Evolutionary conservation across 1,140 invertebrate species (phyloP).

Genomic region (Drosophila neocordata): DNA sequence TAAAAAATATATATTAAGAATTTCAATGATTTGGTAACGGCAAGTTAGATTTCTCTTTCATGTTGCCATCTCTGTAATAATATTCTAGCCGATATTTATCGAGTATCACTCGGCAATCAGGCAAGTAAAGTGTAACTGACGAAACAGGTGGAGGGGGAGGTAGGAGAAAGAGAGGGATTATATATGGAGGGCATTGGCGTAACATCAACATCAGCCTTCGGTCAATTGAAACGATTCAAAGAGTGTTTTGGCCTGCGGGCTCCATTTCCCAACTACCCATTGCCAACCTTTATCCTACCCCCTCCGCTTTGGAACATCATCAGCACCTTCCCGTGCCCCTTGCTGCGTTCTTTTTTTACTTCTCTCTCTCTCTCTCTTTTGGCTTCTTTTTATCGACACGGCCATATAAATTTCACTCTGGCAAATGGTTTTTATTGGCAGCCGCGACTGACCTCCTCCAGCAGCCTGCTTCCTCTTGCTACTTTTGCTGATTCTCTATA

Average conservation of each 20-base stretch:
- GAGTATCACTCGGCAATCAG: slow-evolving; percentile 24
- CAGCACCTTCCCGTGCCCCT: slow-evolving; percentile 25
- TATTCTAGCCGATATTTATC: not conserved
- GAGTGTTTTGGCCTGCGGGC: slow-evolving; percentile 49
- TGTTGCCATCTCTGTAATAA: not conserved
- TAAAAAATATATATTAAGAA: no score
- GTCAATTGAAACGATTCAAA: slow-evolving; percentile 78
- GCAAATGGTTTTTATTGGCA: slow-evolving; percentile 80
- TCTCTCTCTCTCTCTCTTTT: not conserved
- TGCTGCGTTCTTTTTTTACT: slow-evolving; percentile 11
- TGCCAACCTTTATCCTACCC: slow-evolving; percentile 1
- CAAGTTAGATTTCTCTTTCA: no score
- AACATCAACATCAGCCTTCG: slow-evolving; percentile 29
- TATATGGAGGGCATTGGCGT: not conserved
- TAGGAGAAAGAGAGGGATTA: not conserved
- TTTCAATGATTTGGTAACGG: no score
- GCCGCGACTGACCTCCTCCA: slow-evolving; percentile 32
- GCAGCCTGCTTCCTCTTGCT: slow-evolving; percentile 3
- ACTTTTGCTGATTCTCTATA: not conserved
- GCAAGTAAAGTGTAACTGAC: not conserved
- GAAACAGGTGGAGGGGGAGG: slow-evolving; percentile 2
- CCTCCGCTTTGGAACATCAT: not conserved
- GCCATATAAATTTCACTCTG: slow-evolving; percentile 77
- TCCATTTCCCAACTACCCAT: slow-evolving; percentile 11
- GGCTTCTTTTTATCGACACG: slow-evolving; percentile 60